phyloP scores from a whole-genome alignment of 2,797 vertebrate genomes.

The Caiman crocodilus region DNA sequence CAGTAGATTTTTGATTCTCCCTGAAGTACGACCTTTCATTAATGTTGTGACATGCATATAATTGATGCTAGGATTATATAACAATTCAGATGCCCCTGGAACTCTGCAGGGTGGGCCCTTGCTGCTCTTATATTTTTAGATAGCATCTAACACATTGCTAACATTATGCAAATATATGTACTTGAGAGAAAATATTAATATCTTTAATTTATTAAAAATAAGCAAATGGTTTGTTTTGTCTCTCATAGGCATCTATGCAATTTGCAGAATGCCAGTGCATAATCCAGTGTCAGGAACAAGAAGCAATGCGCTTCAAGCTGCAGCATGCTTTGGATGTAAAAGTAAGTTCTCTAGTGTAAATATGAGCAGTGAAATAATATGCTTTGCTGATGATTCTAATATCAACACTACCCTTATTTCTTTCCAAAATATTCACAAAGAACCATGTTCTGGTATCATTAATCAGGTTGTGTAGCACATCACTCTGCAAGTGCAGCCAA shows the following conservation, averaged over 20 bases:
- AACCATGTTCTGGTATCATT: not conserved
- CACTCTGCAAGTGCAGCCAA: not conserved
- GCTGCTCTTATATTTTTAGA: not conserved
- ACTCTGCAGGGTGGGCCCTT: not conserved
- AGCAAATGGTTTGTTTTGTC: not conserved
- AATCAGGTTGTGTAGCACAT: not conserved
- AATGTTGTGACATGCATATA: rapidly evolving
- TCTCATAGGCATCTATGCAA: constrained; percentile 85
- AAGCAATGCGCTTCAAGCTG: constrained; percentile 85
- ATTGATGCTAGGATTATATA: not conserved
- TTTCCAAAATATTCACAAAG: not conserved
- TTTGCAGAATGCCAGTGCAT: constrained; percentile 90
- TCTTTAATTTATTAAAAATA: not conserved
- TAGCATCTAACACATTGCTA: not conserved
- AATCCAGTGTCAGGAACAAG: constrained; percentile 89
- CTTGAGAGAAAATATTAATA: rapidly evolving
- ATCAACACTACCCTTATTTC: not conserved
- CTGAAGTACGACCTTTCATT: not conserved
- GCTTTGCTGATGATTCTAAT: not conserved
- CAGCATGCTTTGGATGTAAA: constrained; percentile 88
- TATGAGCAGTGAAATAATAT: rapidly evolving
- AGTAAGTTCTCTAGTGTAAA: constrained; percentile 70
- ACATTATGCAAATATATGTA: not conserved
- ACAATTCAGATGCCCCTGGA: not conserved
- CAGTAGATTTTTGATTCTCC: not conserved